Base-by-base conservation (phyloP, 2,888 invertebrate species). In the Therioaphis trifolii region DNA sequence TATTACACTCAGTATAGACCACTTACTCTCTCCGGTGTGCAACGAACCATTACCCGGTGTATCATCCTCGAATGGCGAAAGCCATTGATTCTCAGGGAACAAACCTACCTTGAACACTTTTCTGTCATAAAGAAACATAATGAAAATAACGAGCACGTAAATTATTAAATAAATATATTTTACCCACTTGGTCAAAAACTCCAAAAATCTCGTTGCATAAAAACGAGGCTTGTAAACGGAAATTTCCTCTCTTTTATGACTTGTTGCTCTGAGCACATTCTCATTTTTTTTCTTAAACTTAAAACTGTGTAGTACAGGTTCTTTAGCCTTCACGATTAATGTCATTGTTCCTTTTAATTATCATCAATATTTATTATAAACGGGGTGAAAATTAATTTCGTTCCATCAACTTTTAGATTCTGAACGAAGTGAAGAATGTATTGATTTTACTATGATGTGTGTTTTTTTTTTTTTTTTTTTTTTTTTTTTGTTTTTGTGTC, bases 161-260 rank as follows among this genome's bases (percentile, higher is more conserved):
- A 86, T 76, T 85, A 86, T 87, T 84, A 85, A 58, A 87, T 43
- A 75, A 46, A 52, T 49, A 14, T 55, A 40, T 69, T 74, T 69
- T n/a, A 82, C 61, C 78, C 78, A 84, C 84, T 84, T 75, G 84
- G 95, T 95, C 96, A 99, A 98, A 90, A 99, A 99, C 88, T 95
- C 95, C 90, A 97, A 94, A 91, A 99, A 99, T 88, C 99, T 92
- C 90, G 96, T 95, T 87, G 99, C 97, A 91, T 99, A 99, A 92
- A 99, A 99, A 88, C 95, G 95, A 74, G 99, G 99, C 88, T 98
- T 92, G 90, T 99, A 99, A 86, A 99, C 99, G 72, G 99, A 99
- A 77, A 99, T 98, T 12, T 98, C 98, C 89, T 99, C 99, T 89
- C 97, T 97, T 90, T 97, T 99, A 88, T 98, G 97, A 87, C 99